Conservation (phyloP, 2,113 vertebrate species). For the Alectura lathami region DNA sequence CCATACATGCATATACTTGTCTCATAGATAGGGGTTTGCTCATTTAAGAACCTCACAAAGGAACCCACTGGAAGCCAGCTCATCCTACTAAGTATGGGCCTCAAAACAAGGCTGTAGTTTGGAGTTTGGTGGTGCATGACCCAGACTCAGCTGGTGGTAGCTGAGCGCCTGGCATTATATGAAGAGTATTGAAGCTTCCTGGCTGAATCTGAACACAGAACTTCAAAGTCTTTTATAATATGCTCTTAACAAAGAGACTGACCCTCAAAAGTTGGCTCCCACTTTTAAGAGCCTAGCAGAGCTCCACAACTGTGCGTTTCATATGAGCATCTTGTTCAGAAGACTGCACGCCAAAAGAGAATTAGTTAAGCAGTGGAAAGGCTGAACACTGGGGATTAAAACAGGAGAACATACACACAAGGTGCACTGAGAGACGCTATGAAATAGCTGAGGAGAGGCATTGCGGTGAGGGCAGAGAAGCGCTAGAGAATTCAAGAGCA, state of each 20-base stretch:
- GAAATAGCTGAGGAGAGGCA: not conserved
- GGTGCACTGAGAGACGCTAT: accelerated
- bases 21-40: not conserved
- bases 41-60: not conserved
- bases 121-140: not conserved
- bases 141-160: not conserved
- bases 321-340: not conserved
- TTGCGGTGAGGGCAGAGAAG: accelerated
- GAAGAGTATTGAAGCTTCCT: not conserved
- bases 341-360: not conserved
- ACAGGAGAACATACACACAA: not conserved
- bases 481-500: not conserved
- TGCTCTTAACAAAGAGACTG: not conserved
- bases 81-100: not conserved
- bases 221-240: not conserved
- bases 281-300: not conserved
- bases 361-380: not conserved
- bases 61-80: not conserved
- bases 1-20: not conserved
- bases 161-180: not conserved
- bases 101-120: not conserved
- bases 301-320: accelerated
- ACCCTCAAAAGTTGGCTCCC: not conserved
- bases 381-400: not conserved
- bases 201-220: not conserved